Evolutionary conservation across 2,888 invertebrate species (phyloP), one percentile per base, ranked within the genome.

Genomic region (Scaptomyza polygonia): DNA sequence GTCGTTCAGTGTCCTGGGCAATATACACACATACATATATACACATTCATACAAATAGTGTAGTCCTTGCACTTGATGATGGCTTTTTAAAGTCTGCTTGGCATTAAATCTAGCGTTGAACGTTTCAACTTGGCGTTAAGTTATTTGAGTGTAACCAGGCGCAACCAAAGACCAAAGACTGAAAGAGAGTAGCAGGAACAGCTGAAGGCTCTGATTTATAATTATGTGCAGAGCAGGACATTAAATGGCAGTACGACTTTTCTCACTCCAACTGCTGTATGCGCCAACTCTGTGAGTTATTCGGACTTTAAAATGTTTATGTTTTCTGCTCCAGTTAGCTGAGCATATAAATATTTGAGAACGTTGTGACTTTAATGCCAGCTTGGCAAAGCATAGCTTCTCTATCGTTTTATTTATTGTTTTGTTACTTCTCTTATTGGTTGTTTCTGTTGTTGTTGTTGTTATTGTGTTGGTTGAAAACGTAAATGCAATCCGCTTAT

Each of bases 81-180:
- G 76, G 67, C 86, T 70, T 80, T 83, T 64, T 75, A 84, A 77
- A 86, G 78, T 77, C 71, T 56, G 66, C 48, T 68, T 68, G 73
- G 72, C 79, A 71, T 79, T 85, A 76, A 85, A 70, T 86, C 79
- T 65, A 69, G 57, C 68, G 47, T 68, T 51, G 57, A 76, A 54
- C 44, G 83, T 45, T 64, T 71, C 79, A 67, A 57, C 77, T 71
- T 79, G 71, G 63, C 79, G 81, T 64, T 81, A 84, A 81, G 75
- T 84, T 81, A 86, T 85, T 78, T 85, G 64, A 72, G 75, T 65
- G 65, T 80, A 65, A 59, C 77, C 77, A 63, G 65, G 69, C 67
- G 67, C 36, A 61, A 25, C 66, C 51, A 47, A 39, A 39, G 39
- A 48, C 49, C 61, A 52, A 51, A 48, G 49, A 58, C 63, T 61